Evolutionary conservation across 2,113 vertebrate species (phyloP).

Genomic region (Piaya cayana): DNA sequence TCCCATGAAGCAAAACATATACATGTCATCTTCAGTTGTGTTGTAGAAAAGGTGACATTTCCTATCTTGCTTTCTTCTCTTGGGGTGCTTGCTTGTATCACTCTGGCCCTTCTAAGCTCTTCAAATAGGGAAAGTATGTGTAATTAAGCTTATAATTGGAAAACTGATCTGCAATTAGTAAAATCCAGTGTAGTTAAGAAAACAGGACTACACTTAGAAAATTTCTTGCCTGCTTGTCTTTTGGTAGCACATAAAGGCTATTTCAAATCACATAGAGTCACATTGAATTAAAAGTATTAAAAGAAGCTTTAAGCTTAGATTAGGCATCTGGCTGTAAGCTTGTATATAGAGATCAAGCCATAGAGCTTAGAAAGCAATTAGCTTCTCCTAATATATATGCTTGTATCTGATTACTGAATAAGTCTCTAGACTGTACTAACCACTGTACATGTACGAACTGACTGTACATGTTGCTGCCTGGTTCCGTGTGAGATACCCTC

Average conservation of each 20-base stretch:
- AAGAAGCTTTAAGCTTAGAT: neutral
- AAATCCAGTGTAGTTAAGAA: neutral
- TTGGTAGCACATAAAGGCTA: neutral
- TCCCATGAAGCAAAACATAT: neutral
- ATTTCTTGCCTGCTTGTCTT: neutral
- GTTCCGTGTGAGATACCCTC: neutral
- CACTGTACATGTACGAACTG: no score
- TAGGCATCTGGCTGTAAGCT: constrained; percentile 28
- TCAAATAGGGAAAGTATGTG: neutral
- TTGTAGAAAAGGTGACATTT: neutral
- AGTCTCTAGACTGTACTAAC: neutral
- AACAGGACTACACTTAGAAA: neutral
- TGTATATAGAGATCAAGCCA: neutral
- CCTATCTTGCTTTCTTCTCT: neutral
- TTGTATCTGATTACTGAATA: constrained; percentile 34
- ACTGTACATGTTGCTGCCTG: no score
- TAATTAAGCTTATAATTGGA: neutral
- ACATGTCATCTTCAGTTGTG: neutral
- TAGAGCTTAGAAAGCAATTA: constrained; percentile 27
- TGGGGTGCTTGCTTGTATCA: neutral
- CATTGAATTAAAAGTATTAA: constrained; percentile 45
- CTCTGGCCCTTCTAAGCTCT: neutral
- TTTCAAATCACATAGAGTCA: neutral
- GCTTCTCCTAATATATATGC: neutral
- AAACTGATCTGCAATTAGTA: neutral